Conservation (phyloP, 2,888 invertebrate species). For the Ashinkailepas kermadecensis region DNA sequence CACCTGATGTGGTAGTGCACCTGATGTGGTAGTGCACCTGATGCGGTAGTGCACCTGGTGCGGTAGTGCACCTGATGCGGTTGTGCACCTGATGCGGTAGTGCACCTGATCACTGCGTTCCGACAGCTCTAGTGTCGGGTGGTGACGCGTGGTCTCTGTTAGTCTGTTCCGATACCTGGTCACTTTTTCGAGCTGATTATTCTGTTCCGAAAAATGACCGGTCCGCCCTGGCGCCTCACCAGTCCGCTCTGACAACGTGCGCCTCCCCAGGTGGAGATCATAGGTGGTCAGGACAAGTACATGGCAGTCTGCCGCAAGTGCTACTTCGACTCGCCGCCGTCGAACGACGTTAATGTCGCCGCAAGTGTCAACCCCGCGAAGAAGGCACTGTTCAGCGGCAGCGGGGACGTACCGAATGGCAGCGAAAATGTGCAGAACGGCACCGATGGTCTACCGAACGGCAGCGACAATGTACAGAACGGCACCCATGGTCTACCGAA, state of each 20-base stretch:
- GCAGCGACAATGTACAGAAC: neutral
- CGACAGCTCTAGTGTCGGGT: too few relatives aligned
- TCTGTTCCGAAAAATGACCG: too few relatives aligned
- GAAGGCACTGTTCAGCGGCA: neutral
- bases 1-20: too few relatives aligned
- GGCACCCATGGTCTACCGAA: neutral
- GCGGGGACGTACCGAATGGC: neutral
- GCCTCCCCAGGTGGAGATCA: constrained; percentile 47
- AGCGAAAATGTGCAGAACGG: neutral
- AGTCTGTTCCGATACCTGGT: too few relatives aligned
- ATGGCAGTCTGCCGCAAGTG: constrained; percentile 49
- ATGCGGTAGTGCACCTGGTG: too few relatives aligned
- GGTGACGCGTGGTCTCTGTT: too few relatives aligned
- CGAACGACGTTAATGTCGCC: constrained; percentile 3
- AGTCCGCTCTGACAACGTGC: neutral
- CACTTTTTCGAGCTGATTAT: too few relatives aligned
- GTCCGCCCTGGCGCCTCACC: too few relatives aligned
- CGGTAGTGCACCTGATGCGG: too few relatives aligned
- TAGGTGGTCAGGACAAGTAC: constrained; percentile 51
- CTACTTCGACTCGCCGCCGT: constrained; percentile 35
- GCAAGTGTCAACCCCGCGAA: neutral
- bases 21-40: too few relatives aligned
- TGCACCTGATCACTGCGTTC: too few relatives aligned
- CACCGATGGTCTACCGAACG: neutral
- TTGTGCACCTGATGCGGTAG: too few relatives aligned